These are phyloP conservation scores for Autographa pulchrina DNA, from an alignment of 2,888 invertebrate genomes.

Conservation along the genomic window DNA sequence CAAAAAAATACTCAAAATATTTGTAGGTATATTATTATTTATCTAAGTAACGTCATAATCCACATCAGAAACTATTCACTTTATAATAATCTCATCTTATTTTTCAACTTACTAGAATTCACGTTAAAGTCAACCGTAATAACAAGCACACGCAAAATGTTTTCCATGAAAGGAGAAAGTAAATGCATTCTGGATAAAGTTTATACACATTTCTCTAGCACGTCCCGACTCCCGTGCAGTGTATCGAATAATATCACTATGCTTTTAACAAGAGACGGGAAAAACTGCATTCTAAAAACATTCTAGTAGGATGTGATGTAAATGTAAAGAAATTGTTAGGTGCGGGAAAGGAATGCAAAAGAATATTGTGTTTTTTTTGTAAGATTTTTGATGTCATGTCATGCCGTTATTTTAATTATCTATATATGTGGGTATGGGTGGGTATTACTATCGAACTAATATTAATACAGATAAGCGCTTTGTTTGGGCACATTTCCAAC, in stretches of 20 bases:
- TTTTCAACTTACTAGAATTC: background rate
- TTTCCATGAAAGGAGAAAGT: background rate
- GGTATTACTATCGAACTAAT: background rate
- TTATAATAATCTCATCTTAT: background rate
- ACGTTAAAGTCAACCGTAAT: background rate
- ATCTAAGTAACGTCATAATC: background rate
- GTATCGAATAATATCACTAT: background rate
- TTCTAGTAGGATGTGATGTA: background rate
- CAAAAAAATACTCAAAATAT: too few species aligned
- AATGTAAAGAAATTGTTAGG: background rate
- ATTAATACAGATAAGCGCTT: background rate
- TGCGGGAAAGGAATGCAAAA: background rate
- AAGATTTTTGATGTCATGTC: background rate
- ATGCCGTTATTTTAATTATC: background rate
- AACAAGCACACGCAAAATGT: background rate
- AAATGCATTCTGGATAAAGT: background rate
- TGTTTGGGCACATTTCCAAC: background rate
- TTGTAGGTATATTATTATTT: too few species aligned
- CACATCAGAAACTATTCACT: background rate
- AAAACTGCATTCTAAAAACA: conserved; percentile 4
- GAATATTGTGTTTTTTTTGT: background rate
- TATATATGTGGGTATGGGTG: background rate
- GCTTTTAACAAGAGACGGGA: background rate
- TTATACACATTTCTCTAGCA: background rate
- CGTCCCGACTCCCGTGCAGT: background rate